phyloP scores from a whole-genome alignment of 2,113 vertebrate genomes.

The Varanus salvator region DNA sequence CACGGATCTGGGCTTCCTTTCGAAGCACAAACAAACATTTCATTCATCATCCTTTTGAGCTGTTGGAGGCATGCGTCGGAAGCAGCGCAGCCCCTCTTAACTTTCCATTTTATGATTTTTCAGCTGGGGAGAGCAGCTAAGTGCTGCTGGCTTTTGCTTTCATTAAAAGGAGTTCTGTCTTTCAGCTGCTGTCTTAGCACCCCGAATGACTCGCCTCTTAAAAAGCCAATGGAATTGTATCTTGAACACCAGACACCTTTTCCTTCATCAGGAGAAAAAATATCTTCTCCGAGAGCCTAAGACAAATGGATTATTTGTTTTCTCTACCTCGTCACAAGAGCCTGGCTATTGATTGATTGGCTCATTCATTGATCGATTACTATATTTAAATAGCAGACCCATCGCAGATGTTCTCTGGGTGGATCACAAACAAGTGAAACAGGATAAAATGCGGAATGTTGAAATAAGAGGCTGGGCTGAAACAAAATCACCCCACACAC shows the following conservation, averaged over 20 bases:
- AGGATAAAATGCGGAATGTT: no score
- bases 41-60: neutral
- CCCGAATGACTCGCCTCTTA: fast-evolving
- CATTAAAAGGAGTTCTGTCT: neutral
- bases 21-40: fast-evolving
- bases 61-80: neutral
- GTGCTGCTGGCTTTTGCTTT: neutral
- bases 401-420: no score
- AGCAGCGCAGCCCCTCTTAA: constrained; percentile 14
- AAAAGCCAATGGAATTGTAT: constrained; percentile 30
- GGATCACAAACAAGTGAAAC: no score
- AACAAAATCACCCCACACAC: no score
- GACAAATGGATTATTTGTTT: no score
- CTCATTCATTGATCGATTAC: no score
- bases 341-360: no score
- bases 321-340: no score
- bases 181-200: fast-evolving
- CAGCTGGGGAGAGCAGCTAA: neutral
- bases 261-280: no score
- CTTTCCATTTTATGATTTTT: constrained; percentile 30
- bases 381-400: no score
- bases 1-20: fast-evolving
- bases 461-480: no score
- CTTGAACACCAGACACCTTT: neutral
- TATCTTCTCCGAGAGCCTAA: no score